Conservation (phyloP, 2,888 invertebrate genomes). For the Ennomos erosarius region DNA sequence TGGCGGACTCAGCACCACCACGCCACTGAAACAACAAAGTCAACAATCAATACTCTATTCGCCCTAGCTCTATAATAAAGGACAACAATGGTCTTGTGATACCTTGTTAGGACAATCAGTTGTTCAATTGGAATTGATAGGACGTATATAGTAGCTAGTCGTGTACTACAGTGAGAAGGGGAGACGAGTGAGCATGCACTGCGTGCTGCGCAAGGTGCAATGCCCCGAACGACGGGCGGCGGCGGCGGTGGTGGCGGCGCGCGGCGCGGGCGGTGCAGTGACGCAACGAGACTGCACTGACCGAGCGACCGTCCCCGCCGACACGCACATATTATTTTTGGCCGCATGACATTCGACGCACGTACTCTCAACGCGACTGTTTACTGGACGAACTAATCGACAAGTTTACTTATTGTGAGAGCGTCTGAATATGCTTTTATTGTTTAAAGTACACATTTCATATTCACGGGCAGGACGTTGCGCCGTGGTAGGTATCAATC, state of each 20-base stretch:
- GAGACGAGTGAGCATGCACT: conserved; percentile 46
- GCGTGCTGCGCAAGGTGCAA: conserved; percentile 70
- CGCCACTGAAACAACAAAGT: conserved; percentile 88
- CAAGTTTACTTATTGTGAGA: conserved; percentile 56
- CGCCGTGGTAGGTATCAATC: conserved; percentile 55
- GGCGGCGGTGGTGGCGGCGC: conserved; percentile 11
- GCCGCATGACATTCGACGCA: conserved; percentile 61
- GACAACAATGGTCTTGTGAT: conserved; percentile 8
- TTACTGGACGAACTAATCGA: conserved; percentile 61
- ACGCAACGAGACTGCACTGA: conserved; percentile 80
- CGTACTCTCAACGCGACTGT: conserved; percentile 37
- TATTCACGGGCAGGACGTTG: conserved; percentile 42
- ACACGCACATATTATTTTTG: conserved; percentile 71
- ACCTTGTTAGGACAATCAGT: conserved; percentile 67
- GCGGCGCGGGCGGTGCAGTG: conserved; percentile 64
- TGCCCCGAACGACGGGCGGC: conserved; percentile 66
- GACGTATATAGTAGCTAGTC: conserved; percentile 54
- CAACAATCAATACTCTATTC: conserved; percentile 8
- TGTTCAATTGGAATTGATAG: conserved; percentile 70
- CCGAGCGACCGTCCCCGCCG: conserved; percentile 63
- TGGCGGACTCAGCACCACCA: conserved; percentile 91
- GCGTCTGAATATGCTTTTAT: conserved; percentile 47
- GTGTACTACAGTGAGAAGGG: conserved; percentile 48
- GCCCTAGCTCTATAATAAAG: not conserved
- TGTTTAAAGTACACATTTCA: conserved; percentile 46